Evolutionary conservation across 2,797 vertebrate genomes (phyloP).

Genomic region (Nothura maculosa): DNA sequence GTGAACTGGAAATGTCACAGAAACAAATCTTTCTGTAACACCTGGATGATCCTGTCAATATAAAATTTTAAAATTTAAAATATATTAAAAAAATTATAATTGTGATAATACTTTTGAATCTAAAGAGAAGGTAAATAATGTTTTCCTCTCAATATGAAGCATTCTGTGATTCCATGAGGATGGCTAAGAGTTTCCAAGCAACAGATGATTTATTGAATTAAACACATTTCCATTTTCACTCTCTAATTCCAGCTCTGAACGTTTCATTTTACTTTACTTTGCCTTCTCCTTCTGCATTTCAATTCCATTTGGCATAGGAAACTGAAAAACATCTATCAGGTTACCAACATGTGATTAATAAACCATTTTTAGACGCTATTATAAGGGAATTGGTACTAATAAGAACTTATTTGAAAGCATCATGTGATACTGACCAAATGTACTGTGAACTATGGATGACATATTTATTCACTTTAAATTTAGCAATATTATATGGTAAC

Average conservation of each 20-base stretch:
- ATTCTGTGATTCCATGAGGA: not conserved
- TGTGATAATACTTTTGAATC: not conserved
- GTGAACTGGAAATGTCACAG: not conserved
- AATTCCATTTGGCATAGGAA: not conserved
- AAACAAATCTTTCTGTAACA: not conserved
- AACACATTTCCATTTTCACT: not conserved
- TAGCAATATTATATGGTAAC: not conserved
- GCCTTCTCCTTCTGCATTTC: not conserved
- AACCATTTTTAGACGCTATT: not conserved
- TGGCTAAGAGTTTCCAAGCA: not conserved
- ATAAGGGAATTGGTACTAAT: not conserved
- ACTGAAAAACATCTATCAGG: not conserved
- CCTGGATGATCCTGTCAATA: not conserved
- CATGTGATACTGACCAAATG: not conserved
- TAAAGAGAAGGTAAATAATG: fast-evolving
- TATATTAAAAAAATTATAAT: not conserved
- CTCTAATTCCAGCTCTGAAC: not conserved
- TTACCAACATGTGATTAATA: not conserved
- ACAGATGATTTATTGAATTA: not conserved
- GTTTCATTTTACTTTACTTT: not conserved
- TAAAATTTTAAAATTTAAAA: not conserved
- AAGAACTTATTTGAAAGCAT: not conserved
- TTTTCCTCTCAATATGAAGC: not conserved
- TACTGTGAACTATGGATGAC: not conserved
- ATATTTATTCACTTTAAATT: not conserved